phyloP scores from a whole-genome alignment of 2,113 vertebrate genomes.

The Aphelocoma coerulescens region DNA sequence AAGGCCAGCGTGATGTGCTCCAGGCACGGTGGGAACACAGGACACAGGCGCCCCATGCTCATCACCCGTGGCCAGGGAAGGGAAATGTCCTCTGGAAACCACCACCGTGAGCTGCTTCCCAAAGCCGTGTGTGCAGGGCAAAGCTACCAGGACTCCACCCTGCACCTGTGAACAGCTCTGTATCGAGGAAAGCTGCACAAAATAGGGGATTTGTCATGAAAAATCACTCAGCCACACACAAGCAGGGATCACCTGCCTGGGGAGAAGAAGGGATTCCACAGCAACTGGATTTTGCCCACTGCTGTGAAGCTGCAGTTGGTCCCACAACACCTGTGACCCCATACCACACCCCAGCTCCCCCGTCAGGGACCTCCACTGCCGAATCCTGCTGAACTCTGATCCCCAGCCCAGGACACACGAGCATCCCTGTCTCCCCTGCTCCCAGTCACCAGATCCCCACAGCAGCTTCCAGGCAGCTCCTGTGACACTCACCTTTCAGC shows the following conservation, averaged over 20 bases:
- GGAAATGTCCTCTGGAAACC: not conserved
- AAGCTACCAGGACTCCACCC: not conserved
- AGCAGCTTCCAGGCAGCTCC: not conserved
- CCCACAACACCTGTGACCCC: not conserved
- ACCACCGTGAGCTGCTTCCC: not conserved
- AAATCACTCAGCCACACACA: not conserved
- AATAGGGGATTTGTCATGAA: not conserved
- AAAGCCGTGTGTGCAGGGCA: not conserved
- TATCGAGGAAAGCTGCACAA: not conserved
- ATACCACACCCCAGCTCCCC: not conserved
- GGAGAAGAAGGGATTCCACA: not conserved
- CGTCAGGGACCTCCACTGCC: rapidly evolving
- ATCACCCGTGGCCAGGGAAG: not conserved
- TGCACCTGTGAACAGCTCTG: not conserved
- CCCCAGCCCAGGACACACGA: not conserved
- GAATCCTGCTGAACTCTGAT: not conserved
- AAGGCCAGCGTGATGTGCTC: not conserved
- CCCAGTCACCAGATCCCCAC: not conserved
- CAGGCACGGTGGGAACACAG: rapidly evolving
- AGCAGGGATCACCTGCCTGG: not conserved
- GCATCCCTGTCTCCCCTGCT: not conserved
- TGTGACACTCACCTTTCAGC: not conserved
- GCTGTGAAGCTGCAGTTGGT: not conserved
- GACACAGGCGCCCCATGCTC: rapidly evolving
- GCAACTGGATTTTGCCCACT: not conserved